Evolutionary conservation across 2,888 invertebrate species (phyloP).

Genomic region (Exephanes ischioxanthus): DNA sequence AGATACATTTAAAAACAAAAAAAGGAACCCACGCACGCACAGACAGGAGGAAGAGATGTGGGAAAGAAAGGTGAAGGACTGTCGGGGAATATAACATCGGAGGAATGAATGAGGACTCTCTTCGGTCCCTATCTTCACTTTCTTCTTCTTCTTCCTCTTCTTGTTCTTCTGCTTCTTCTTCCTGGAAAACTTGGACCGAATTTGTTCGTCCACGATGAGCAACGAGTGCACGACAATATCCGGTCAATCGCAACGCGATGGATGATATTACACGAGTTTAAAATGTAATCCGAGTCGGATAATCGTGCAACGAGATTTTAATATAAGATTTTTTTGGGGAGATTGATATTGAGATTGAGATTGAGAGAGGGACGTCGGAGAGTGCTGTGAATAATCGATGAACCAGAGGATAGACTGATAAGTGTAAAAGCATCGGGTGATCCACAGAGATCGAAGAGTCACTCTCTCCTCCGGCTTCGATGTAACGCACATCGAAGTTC

Average conservation of each 20-base stretch:
- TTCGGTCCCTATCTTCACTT: constrained; percentile 44
- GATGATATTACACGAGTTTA: constrained; percentile 36
- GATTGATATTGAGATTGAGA: constrained; percentile 28
- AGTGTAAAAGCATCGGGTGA: constrained; percentile 55
- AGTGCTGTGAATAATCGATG: constrained; percentile 65
- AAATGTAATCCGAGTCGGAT: constrained; percentile 36
- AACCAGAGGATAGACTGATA: constrained; percentile 42
- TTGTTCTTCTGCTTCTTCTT: constrained; percentile 13
- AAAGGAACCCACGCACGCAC: constrained; percentile 1
- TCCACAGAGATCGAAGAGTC: constrained; percentile 39
- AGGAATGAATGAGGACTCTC: constrained; percentile 61
- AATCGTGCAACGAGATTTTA: constrained; percentile 50
- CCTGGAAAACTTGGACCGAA: constrained; percentile 18
- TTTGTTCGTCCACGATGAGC: constrained; percentile 39
- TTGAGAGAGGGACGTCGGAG: constrained; percentile 34
- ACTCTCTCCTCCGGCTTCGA: constrained; percentile 11
- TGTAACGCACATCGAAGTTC: constrained; percentile 17
- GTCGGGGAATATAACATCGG: constrained; percentile 38
- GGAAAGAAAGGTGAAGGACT: constrained; percentile 34
- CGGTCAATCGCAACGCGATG: constrained; percentile 13
- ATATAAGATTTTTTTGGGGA: constrained; percentile 28
- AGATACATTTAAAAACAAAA: neutral
- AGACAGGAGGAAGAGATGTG: constrained; percentile 31
- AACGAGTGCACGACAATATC: constrained; percentile 48
- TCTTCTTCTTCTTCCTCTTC: constrained; percentile 53